A percentile compares a stretch with the other conserved stretches of the same genome.
Evolutionary conservation across 2,888 invertebrate genomes (phyloP).

Genomic region (Mesorhabditis sp.): DNA sequence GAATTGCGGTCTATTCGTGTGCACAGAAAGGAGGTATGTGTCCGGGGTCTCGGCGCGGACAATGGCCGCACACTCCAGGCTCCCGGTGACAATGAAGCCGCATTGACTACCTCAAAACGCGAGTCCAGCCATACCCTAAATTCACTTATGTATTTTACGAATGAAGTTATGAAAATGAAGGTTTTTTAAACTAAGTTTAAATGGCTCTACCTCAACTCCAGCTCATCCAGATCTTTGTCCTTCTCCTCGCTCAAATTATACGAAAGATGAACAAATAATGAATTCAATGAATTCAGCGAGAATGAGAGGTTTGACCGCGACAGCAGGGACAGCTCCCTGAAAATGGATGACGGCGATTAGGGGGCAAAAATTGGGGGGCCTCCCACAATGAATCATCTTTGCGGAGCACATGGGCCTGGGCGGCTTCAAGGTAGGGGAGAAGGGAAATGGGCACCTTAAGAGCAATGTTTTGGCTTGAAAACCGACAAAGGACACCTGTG

Average conservation of each 20-base stretch:
- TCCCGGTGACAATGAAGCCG: conserved; percentile 32
- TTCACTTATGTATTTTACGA: neutral
- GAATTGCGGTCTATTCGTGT: conserved; percentile 21
- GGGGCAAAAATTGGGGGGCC: neutral
- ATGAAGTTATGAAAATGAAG: neutral
- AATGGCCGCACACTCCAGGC: conserved; percentile 36
- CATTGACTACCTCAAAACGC: conserved; percentile 40
- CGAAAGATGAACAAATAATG: conserved; percentile 36
- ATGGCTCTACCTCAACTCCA: conserved; percentile 10
- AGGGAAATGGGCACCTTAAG: conserved; percentile 10
- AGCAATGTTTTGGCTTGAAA: neutral
- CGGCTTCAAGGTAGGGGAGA: conserved; percentile 19
- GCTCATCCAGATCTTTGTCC: conserved; percentile 9
- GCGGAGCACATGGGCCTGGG: conserved; percentile 22
- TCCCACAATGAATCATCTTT: conserved; percentile 16
- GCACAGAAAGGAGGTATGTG: conserved; percentile 37
- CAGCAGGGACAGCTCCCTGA: conserved; percentile 35
- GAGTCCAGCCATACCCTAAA: conserved; percentile 48
- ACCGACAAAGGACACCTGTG: conserved; percentile 17
- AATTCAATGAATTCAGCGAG: conserved; percentile 37
- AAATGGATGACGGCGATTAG: conserved; percentile 9
- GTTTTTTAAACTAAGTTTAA: conserved; percentile 10
- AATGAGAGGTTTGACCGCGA: conserved; percentile 40
- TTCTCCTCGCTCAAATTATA: conserved; percentile 18
- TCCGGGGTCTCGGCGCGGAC: conserved; percentile 31